A percentile compares a stretch with the other conserved stretches of the same genome.
These are phyloP conservation scores for Scaptomyza flava DNA, from an alignment of 2,888 invertebrate species.

Conservation along the genomic window DNA sequence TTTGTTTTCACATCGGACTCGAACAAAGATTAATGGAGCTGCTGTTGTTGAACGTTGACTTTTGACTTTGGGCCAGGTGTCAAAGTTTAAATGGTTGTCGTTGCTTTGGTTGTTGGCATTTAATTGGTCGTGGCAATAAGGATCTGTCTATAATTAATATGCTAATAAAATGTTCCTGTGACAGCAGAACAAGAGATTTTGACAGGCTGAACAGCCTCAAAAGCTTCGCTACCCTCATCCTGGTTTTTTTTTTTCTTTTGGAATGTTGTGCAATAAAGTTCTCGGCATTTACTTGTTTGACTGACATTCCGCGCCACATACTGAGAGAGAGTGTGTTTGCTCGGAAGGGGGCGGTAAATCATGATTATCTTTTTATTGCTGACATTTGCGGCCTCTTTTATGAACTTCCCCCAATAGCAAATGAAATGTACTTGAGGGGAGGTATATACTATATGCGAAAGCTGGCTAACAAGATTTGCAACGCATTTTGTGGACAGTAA, in stretches of 20 bases:
- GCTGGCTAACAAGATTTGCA: conserved; percentile 69
- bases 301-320: conserved; percentile 60
- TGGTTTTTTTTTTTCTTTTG: conserved; percentile 5
- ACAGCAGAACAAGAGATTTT: conserved; percentile 60
- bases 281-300: conserved; percentile 44
- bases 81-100: conserved; percentile 45
- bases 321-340: neutral
- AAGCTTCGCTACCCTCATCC: neutral
- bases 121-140: conserved; percentile 48
- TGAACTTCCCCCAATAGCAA: conserved; percentile 34
- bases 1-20: conserved; percentile 67
- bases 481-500: conserved; percentile 49
- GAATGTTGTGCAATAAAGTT: conserved; percentile 56
- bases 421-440: conserved; percentile 5
- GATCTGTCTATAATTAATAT: conserved; percentile 56
- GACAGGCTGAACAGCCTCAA: conserved; percentile 31
- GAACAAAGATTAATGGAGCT: conserved; percentile 65
- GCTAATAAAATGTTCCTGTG: conserved; percentile 59
- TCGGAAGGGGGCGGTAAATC: conserved; percentile 59
- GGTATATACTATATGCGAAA: conserved; percentile 2
- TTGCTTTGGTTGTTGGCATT: conserved; percentile 4
- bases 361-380: conserved; percentile 66
- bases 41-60: conserved; percentile 2
- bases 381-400: conserved; percentile 63
- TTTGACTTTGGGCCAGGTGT: conserved; percentile 39